Conservation (phyloP, 2,888 invertebrate species). For the Chaetogeoica ovagalla region DNA sequence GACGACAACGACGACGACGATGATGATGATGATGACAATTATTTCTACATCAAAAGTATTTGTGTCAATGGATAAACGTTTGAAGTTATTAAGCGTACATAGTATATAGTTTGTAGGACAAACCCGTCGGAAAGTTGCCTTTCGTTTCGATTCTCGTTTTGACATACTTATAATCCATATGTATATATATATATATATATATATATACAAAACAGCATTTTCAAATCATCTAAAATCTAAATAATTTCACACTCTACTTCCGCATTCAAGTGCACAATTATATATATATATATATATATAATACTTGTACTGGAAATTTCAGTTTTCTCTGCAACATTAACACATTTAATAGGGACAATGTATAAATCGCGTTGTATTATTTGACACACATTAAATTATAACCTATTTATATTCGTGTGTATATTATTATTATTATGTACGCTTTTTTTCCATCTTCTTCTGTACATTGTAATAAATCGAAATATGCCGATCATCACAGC, state of each 20-base stretch:
- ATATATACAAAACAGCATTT: conserved; percentile 6
- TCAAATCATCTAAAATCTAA: conserved; percentile 15
- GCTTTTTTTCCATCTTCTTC: no score
- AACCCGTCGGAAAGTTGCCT: conserved; percentile 31
- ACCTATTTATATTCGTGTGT: no score
- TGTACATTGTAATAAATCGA: no score
- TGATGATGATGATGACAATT: no score
- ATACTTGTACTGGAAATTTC: not conserved
- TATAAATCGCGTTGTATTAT: no score
- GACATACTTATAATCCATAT: conserved; percentile 18
- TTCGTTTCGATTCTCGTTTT: conserved; percentile 14
- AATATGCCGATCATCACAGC: no score
- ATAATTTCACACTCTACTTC: conserved; percentile 26
- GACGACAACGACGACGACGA: not conserved
- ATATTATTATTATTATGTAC: no score
- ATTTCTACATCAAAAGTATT: conserved; percentile 1
- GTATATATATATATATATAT: no score
- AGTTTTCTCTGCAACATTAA: not conserved
- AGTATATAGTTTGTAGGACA: not conserved
- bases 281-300: no score
- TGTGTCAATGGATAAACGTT: conserved; percentile 20
- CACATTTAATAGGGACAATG: no score
- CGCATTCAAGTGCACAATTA: not conserved
- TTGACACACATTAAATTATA: no score
- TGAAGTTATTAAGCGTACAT: not conserved